phyloP scores from a whole-genome alignment of 2,797 vertebrate genomes.

The Sylvilagus floridanus region DNA sequence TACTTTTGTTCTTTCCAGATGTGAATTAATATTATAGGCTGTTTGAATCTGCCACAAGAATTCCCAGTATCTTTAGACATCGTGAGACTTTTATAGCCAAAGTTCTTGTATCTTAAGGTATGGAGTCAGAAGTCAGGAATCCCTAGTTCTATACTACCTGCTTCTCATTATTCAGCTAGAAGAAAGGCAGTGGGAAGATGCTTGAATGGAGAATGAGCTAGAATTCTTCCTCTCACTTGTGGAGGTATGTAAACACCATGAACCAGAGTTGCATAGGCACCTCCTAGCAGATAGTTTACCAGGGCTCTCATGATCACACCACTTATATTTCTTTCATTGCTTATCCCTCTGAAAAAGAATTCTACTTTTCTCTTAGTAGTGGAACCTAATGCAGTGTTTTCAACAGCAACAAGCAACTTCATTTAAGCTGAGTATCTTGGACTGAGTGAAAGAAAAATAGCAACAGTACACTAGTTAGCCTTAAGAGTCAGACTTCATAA shows the following conservation, averaged over 20 bases:
- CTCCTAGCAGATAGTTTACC: not conserved
- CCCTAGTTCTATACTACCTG: not conserved
- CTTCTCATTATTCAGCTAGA: not conserved
- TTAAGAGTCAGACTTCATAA: not conserved
- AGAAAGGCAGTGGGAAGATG: not conserved
- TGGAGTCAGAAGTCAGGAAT: not conserved
- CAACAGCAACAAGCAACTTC: constrained; percentile 20
- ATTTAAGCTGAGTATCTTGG: not conserved
- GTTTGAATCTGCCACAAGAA: not conserved
- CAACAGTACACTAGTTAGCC: not conserved
- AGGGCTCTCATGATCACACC: not conserved
- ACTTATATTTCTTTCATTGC: not conserved
- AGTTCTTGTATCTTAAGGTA: not conserved
- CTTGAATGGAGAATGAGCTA: not conserved
- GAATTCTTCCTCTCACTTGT: not conserved
- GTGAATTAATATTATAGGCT: not conserved
- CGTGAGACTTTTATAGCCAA: not conserved
- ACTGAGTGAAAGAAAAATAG: not conserved
- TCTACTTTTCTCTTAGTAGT: not conserved
- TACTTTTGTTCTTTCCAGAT: constrained; percentile 15
- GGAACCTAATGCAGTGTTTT: not conserved
- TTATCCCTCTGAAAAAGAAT: not conserved
- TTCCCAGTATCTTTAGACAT: not conserved
- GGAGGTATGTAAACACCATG: not conserved
- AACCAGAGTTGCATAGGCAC: not conserved